Evolutionary conservation across 1,140 invertebrate genomes (phyloP).

Genomic region (Antheraea pernyi): DNA sequence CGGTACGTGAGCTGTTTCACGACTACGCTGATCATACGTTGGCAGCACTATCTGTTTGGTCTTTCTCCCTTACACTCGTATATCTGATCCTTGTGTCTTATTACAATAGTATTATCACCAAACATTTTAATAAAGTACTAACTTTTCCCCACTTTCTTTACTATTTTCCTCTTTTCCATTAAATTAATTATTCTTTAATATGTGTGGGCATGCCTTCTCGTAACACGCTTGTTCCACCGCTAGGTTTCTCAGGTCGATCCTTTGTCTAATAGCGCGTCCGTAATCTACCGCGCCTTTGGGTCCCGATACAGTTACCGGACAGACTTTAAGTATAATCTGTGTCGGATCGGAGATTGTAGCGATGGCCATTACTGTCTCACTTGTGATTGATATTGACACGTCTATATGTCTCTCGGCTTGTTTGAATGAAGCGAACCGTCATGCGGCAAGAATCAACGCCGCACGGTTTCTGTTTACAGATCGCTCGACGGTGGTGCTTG

Average conservation of each 20-base stretch:
- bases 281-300: neutral
- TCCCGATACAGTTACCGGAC: neutral
- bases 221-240: too few species aligned
- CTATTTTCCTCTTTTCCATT: too few species aligned
- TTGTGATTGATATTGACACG: neutral
- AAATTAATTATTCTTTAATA: too few species aligned
- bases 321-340: neutral
- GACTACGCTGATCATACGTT: too few species aligned
- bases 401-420: neutral
- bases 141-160: too few species aligned
- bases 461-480: neutral
- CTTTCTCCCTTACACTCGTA: too few species aligned
- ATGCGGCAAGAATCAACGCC: neutral
- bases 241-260: neutral
- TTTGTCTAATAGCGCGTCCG: neutral
- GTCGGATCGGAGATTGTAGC: neutral
- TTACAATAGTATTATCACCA: too few species aligned
- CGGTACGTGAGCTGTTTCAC: too few species aligned
- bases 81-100: too few species aligned
- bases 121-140: too few species aligned
- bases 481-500: neutral
- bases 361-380: neutral
- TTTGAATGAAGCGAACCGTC: neutral
- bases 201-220: too few species aligned
- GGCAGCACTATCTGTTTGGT: too few species aligned